phyloP scores from a whole-genome alignment of 2,797 vertebrate genomes.

The Neosilurus mollespiculum region DNA sequence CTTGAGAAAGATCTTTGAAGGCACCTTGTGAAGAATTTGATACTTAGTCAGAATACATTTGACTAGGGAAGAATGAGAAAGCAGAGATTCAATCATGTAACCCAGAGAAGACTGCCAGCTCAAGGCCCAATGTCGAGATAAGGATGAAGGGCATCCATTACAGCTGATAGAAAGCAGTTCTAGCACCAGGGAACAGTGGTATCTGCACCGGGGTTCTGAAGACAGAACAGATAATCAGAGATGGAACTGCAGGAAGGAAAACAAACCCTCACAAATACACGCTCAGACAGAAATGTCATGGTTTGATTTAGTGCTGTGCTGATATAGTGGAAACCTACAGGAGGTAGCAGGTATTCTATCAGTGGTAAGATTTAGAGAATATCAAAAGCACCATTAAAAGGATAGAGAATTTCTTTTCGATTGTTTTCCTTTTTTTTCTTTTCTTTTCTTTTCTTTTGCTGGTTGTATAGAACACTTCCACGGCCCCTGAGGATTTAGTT shows the following conservation, averaged over 20 bases:
- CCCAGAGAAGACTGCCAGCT: constrained; percentile 64
- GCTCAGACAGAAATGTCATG: not conserved
- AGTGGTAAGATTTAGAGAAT: not conserved
- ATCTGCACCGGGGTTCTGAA: constrained; percentile 15
- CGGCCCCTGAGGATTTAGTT: not conserved
- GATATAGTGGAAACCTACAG: not conserved
- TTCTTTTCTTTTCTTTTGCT: not conserved
- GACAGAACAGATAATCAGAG: constrained; percentile 29
- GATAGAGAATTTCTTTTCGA: not conserved
- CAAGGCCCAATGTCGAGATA: constrained; percentile 67
- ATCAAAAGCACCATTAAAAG: constrained; percentile 4
- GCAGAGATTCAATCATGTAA: constrained; percentile 48
- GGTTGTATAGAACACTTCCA: not conserved
- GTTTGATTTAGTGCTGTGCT: constrained; percentile 27
- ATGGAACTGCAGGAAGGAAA: constrained; percentile 5
- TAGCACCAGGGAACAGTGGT: constrained; percentile 8
- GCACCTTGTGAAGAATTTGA: constrained; percentile 8
- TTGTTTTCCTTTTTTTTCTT: no score
- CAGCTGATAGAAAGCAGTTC: constrained; percentile 64
- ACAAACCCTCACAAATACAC: constrained; percentile 30
- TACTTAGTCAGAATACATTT: not conserved
- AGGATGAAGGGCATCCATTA: constrained; percentile 55
- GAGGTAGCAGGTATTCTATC: not conserved
- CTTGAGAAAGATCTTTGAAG: constrained; percentile 15
- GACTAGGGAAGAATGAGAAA: constrained; percentile 5